Evolutionary conservation across 2,888 invertebrate species (phyloP), one percentile per base, ranked within the genome.

Genomic region (Rosalia funebris): DNA sequence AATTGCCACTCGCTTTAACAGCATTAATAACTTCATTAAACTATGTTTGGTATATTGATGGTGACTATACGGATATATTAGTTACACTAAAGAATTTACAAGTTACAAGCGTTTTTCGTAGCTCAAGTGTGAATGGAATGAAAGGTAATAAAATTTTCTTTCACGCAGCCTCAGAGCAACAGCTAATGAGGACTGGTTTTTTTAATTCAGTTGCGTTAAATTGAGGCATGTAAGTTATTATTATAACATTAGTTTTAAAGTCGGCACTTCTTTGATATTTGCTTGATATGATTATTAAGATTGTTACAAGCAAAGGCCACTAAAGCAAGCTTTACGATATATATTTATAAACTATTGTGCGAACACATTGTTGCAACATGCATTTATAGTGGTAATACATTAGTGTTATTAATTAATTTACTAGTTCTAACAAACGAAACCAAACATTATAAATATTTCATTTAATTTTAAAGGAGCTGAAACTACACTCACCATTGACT

Each of bases 181-280:
- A 11, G 5, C 10, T 34, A 34, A 34, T 34, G 34, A 34, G 11
- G 34, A 34, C 34, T 5, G 11, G 34, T 34, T 34, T 34, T 34
- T 34, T 2, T n/a, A n/a, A 25, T 25, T 25, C 25, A 7, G 3
- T 7, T 7, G 25, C 25, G 25, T 7, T 25, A 25, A 25, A 25
- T 7, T 25, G 7, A n/a, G 41, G 17, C n/a, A 17, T 4, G 17
- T 17, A 17, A 16, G 41, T 41, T 41, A 15, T 41, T 41, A 41
- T 41, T 17, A 17, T 17, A 41, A 46, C 37, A 48, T 15, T 36
- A 17, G 17, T 14, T 34, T 36, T 5, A 48, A 37, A 16, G 7
- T 25, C 25, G 25, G 25, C 3, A 25, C 7, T 25, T 7, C 25
- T 25, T 25, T n/a, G n/a, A n/a, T n/a, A n/a, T n/a, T n/a, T n/a